Evolutionary conservation across 2,797 vertebrate genomes (phyloP), one percentile per base, ranked within the genome.

Genomic region (Galago senegalensis): DNA sequence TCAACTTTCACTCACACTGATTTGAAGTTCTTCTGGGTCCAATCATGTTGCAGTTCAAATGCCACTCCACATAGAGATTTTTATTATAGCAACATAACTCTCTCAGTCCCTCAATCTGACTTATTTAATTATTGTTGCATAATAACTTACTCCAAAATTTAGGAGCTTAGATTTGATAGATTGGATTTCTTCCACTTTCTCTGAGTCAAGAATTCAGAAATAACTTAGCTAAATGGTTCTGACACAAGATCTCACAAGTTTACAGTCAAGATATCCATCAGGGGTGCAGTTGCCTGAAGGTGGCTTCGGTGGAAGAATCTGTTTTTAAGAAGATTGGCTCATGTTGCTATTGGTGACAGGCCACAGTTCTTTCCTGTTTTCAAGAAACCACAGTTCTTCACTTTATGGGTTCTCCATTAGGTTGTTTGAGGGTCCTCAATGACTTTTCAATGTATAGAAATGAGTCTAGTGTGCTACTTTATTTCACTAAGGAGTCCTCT

Each of bases 331-430:
- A 5, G 18, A 65, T 20, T 81, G 4, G 3, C 6, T 25, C 11
- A 65, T 16, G 25, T 61, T n/a, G 5, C 1, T 34, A 0, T 17
- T 31, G 53, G 4, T 58, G 56, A 14, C 13, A 91, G 11, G 9
- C 60, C 13, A 14, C 1, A 46, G 13, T 58, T 80, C 49, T 75
- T 70, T 65, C 60, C 17, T 75, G 5, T 49, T 79, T 29, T 5
- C 2, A 29, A 17, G 29, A 65, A 14, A 27, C 27, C 37, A 76
- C 11, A 23, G 3, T 61, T 94, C 31, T 20, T 80, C 4, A 53
- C 13, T 17, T 49, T 0, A 4, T n/a, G 1, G 29, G 29, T 18
- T 56, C 43, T 18, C 1, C 10, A 65, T 0, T 16, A 34, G 12
- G 3, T 79, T 84, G 0, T 23, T 63, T 56, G 21, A 60, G 10